A percentile compares a stretch with the other conserved stretches of the same genome.
Conservation (phyloP, 2,113 vertebrate genomes). For the Talpa occidentalis region DNA sequence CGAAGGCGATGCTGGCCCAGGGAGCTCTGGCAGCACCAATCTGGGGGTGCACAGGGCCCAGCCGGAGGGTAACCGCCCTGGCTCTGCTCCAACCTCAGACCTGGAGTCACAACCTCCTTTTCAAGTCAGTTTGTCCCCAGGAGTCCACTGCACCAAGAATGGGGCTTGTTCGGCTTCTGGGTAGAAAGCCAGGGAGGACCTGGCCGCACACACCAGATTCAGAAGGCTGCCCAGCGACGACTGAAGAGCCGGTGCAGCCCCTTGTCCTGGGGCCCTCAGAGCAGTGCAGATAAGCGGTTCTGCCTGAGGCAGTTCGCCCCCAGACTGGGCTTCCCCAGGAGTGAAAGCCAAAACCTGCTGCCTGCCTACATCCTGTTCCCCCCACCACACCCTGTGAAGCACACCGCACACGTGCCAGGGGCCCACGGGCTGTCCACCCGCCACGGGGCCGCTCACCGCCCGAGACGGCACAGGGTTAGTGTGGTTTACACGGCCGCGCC, state of each 20-base stretch:
- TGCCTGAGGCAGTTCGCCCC: neutral
- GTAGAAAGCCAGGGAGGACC: neutral
- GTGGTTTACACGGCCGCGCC: conserved; percentile 69
- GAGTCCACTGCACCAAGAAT: neutral
- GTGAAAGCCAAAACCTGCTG: neutral
- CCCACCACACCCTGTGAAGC: neutral
- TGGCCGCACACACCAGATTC: neutral
- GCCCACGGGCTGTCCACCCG: neutral
- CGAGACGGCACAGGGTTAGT: conserved; percentile 82
- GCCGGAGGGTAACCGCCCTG: neutral
- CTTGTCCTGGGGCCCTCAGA: neutral
- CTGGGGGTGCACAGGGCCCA: neutral
- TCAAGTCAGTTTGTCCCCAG: neutral
- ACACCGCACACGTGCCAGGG: neutral
- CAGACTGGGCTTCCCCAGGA: neutral
- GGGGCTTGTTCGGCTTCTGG: neutral
- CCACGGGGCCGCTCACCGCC: conserved; percentile 11
- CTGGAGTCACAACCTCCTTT: accelerated
- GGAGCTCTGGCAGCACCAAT: neutral
- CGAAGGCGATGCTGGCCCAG: neutral
- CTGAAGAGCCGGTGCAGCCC: neutral
- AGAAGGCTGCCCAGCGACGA: neutral
- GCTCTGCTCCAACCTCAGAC: accelerated
- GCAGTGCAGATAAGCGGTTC: neutral
- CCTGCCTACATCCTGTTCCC: neutral